These are phyloP conservation scores for Amphiprion ocellaris DNA, from an alignment of 2,113 vertebrate genomes.

Conservation along the genomic window DNA sequence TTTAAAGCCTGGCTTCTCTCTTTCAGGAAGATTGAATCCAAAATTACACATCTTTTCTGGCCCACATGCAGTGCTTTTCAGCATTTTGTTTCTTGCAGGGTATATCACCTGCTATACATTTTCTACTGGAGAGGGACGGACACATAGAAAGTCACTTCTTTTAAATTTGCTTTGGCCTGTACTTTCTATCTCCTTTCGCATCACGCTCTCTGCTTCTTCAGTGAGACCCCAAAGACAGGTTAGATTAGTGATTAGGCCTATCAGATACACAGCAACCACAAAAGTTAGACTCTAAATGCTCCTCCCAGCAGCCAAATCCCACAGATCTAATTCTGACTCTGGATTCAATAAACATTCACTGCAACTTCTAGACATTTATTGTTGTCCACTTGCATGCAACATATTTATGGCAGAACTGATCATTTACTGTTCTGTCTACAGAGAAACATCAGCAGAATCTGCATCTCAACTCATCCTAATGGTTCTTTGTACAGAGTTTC, in stretches of 20 bases:
- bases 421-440: too few species aligned
- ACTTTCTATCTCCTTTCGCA: conserved; percentile 39
- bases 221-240: conserved; percentile 18
- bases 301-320: background rate
- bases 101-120: conserved; percentile 39
- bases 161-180: conserved; percentile 59
- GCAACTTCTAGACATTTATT: too few species aligned
- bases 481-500: too few species aligned
- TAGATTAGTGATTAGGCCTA: conserved; percentile 37
- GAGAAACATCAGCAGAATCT: too few species aligned
- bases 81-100: background rate
- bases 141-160: conserved; percentile 60
- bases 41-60: conserved; percentile 46
- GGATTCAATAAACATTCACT: background rate
- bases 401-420: too few species aligned
- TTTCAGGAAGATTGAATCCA: conserved; percentile 29
- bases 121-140: conserved; percentile 11
- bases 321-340: background rate
- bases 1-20: background rate
- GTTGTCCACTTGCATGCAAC: too few species aligned
- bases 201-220: conserved; percentile 40
- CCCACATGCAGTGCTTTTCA: background rate
- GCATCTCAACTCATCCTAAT: too few species aligned
- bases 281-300: background rate
- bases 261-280: conserved; percentile 28